These are phyloP conservation scores for Fragum fragum DNA, from an alignment of 2,888 invertebrate species.

Conservation along the genomic window DNA sequence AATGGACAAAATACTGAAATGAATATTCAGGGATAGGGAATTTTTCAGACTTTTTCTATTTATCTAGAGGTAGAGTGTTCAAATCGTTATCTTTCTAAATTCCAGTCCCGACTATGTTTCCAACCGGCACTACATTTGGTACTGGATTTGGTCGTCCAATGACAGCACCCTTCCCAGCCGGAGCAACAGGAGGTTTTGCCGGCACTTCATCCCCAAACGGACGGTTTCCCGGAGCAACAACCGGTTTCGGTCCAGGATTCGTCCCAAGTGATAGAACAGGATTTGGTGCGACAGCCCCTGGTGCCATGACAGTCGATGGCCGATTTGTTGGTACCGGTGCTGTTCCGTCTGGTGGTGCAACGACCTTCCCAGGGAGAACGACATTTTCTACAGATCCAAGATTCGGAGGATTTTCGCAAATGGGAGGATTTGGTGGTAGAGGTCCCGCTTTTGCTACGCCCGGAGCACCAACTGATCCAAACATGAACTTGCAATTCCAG, in stretches of 20 bases:
- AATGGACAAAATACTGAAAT: no score
- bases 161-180: neutral
- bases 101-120: slow-evolving; percentile 41
- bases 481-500: slow-evolving; percentile 46
- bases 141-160: slow-evolving; percentile 10
- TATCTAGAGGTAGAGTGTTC: no score
- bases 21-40: no score
- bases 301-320: neutral
- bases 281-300: neutral
- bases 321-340: neutral
- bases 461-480: slow-evolving; percentile 14
- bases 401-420: neutral
- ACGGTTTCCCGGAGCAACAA: neutral
- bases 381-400: neutral
- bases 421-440: neutral
- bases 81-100: no score
- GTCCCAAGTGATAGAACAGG: slow-evolving; percentile 35
- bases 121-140: slow-evolving; percentile 35
- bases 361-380: neutral
- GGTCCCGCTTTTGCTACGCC: slow-evolving; percentile 42
- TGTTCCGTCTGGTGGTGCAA: neutral
- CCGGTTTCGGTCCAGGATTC: slow-evolving; percentile 34
- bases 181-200: neutral
- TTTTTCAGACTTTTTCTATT: no score
- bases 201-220: slow-evolving; percentile 29